phyloP scores from a whole-genome alignment of 2,797 vertebrate species.

The Tapera naevia region DNA sequence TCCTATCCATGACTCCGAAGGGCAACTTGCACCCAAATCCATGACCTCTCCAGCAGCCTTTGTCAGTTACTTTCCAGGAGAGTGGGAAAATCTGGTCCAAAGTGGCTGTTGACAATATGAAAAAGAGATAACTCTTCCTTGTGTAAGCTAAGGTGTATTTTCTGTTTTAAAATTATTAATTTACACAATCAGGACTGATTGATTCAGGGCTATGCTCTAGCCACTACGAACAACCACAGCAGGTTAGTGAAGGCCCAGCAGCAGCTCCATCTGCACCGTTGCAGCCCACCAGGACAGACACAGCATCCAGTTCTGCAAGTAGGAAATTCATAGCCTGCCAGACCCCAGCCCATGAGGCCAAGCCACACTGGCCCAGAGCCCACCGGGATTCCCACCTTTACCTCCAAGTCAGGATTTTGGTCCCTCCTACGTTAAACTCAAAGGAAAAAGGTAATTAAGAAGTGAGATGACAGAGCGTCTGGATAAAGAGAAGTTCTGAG shows the following conservation, averaged over 20 bases:
- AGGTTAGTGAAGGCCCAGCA: not conserved
- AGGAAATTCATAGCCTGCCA: not conserved
- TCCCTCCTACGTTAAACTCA: not conserved
- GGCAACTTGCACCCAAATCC: not conserved
- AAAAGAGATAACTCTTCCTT: not conserved
- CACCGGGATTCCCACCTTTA: rapidly evolving
- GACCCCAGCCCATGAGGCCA: not conserved
- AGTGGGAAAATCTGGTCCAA: not conserved
- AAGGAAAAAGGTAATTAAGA: not conserved
- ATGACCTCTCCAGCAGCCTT: not conserved
- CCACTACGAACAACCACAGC: rapidly evolving
- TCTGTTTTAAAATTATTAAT: not conserved
- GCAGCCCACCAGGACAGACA: not conserved
- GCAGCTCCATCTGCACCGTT: not conserved
- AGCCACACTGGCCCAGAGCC: not conserved
- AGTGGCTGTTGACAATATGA: not conserved
- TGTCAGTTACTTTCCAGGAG: not conserved
- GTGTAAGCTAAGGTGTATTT: not conserved
- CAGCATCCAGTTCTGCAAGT: rapidly evolving
- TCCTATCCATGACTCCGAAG: not conserved
- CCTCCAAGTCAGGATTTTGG: not conserved
- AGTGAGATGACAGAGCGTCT: not conserved
- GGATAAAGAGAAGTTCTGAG: not conserved
- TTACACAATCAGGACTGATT: not conserved
- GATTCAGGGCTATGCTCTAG: not conserved